These are phyloP conservation scores for Callaeas wilsoni DNA, from an alignment of 2,113 vertebrate species.

Conservation along the genomic window DNA sequence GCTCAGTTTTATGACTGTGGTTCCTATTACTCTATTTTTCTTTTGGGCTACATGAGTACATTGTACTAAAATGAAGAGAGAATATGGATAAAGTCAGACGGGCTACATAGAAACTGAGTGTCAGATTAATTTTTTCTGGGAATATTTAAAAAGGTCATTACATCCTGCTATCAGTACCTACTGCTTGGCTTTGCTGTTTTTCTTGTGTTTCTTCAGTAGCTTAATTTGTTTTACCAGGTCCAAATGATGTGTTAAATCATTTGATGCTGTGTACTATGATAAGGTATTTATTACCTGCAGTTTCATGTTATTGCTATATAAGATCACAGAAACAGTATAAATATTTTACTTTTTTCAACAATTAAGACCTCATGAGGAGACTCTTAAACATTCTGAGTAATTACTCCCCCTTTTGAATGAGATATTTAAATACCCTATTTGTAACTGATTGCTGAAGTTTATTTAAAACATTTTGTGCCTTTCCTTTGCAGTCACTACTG, in stretches of 20 bases:
- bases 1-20: not conserved
- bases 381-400: not conserved
- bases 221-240: conserved; percentile 49
- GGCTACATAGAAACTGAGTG: not conserved
- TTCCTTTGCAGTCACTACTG: not conserved
- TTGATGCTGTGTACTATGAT: not conserved
- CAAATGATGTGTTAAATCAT: conserved; percentile 44
- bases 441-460: not conserved
- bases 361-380: not conserved
- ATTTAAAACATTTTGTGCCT: not conserved
- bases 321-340: not conserved
- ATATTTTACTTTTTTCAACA: not conserved
- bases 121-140: not conserved
- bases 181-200: conserved; percentile 44
- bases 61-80: not conserved
- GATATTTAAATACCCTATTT: not conserved
- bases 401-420: not conserved
- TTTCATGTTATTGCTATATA: not conserved
- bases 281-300: not conserved
- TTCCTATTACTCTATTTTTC: not conserved
- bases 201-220: conserved; percentile 25
- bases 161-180: conserved; percentile 13
- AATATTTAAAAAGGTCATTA: conserved; percentile 25
- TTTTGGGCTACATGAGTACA: not conserved
- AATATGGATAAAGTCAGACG: not conserved